Evolutionary conservation across 2,888 invertebrate species (phyloP).

Genomic region (Latrodectus hesperus): DNA sequence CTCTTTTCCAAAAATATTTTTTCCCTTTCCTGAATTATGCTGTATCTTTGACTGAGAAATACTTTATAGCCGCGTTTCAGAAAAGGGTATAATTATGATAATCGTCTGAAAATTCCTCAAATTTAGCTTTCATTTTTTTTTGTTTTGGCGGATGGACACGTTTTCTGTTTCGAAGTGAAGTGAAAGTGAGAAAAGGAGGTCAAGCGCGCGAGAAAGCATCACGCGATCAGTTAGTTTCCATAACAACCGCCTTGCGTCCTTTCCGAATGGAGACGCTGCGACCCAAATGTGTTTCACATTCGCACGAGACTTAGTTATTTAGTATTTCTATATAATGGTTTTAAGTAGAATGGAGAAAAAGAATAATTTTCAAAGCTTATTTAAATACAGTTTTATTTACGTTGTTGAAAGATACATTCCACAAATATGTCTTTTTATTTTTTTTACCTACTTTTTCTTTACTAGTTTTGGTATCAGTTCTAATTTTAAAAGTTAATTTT

Average conservation of each 20-base stretch:
- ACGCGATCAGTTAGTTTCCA: conserved; percentile 46
- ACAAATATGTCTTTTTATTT: no score
- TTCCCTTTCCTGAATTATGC: no score
- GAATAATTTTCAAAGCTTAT: no score
- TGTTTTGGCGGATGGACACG: not conserved
- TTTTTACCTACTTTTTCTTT: no score
- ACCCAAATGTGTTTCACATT: conserved; percentile 21
- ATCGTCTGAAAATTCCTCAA: not conserved
- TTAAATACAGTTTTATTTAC: no score
- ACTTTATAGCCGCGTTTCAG: not conserved
- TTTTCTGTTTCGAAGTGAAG: not conserved
- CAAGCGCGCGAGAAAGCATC: conserved; percentile 49
- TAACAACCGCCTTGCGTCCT: conserved; percentile 15
- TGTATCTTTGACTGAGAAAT: not conserved
- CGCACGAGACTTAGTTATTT: not conserved
- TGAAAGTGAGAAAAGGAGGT: conserved; percentile 38
- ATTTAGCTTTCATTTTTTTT: conserved; percentile 1
- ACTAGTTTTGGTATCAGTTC: no score
- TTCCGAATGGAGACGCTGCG: conserved; percentile 27
- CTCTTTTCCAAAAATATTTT: no score
- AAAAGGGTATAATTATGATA: conserved; percentile 3
- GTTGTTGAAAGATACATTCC: no score
- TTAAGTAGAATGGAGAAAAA: not conserved
- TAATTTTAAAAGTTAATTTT: no score
- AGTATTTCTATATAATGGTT: not conserved